Percentiles rank a stretch among this genome's conserved stretches.
phyloP scores from a whole-genome alignment of 1,140 invertebrate species.

The Apis laboriosa region DNA sequence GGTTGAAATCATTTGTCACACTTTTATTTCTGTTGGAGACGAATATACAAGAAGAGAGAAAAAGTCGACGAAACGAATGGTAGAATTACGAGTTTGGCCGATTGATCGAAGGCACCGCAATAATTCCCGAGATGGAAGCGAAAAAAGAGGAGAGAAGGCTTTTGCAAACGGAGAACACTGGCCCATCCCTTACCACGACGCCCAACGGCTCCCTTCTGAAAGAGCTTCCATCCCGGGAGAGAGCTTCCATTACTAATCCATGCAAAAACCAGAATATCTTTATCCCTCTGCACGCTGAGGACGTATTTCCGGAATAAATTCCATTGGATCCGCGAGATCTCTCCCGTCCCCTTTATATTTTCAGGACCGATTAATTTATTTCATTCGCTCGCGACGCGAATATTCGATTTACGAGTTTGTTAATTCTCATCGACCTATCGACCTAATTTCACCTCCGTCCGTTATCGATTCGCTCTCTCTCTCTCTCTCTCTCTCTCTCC shows the following conservation, averaged over 20 bases:
- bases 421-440: conserved; percentile 2
- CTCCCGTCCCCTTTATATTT: conserved; percentile 18
- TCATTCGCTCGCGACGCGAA: conserved; percentile 11
- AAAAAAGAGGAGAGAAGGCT: conserved; percentile 63
- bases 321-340: conserved; percentile 59
- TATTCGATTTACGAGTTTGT: conserved; percentile 14
- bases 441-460: not conserved
- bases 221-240: conserved; percentile 79
- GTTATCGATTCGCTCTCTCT: not conserved
- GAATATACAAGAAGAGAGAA: not conserved
- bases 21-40: not conserved
- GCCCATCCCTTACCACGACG: conserved; percentile 73
- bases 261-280: conserved; percentile 81
- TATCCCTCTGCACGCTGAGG: conserved; percentile 78
- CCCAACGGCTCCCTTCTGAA: conserved; percentile 74
- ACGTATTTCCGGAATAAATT: conserved; percentile 81
- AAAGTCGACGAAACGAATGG: not conserved
- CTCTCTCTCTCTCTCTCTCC: too few species aligned
- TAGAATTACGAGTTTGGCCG: conserved; percentile 26
- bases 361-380: conserved; percentile 20
- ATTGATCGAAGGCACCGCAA: conserved; percentile 66
- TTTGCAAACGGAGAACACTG: conserved; percentile 63
- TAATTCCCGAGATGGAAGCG: conserved; percentile 62
- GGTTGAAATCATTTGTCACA: too few species aligned
- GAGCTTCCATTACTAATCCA: conserved; percentile 81